Evolutionary conservation across 2,113 vertebrate genomes (phyloP), one percentile per base, ranked within the genome.

Genomic region (Ceyx cyanopectus): DNA sequence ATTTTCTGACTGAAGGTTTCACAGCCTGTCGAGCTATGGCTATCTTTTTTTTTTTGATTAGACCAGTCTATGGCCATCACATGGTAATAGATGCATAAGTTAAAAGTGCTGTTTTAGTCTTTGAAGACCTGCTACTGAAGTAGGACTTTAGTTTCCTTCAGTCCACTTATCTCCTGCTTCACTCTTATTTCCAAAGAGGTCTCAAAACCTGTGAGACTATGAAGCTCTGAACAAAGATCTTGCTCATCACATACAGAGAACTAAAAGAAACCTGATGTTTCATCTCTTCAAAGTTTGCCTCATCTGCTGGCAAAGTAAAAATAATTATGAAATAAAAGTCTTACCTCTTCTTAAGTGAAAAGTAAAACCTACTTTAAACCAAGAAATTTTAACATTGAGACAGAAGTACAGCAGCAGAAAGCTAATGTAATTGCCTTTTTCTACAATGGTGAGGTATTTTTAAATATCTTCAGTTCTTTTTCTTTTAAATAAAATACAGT

Each of bases 401-500:
- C 27, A 90, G 45, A 89, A 87, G 26, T 69, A 66, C 37, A 73
- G 83, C 45, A 79, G 77, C 50, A 94, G 24, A 89, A 94, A 80
- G 62, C 45, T 76, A 65, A 90, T 69, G 76, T 58, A 85, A 94
- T 85, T 63, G 46, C 85, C 57, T 81, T 94, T 89, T 95, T 66
- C 63, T 75, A 66, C 51, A 81, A 51, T 34, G 84, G 60, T 46
- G 85, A 92, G 92, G 89, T 73, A 92, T 93, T 96, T 96, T 96
- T 89, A 95, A 96, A 62, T 76, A 73, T 61, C 74, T 93, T 81
- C 65, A 84, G 60, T 94, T 81, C 65, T 88, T 93, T 92, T 54
- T 68, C 77, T 92, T 89, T 90, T 79, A 92, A 93, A 96, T 94
- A 92, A 95, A 93, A 96, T 72, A 90, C 54, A 1, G 56, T 73